These are phyloP conservation scores for Neelides sp. DNA, from an alignment of 1,140 invertebrate genomes.

Conservation along the genomic window DNA sequence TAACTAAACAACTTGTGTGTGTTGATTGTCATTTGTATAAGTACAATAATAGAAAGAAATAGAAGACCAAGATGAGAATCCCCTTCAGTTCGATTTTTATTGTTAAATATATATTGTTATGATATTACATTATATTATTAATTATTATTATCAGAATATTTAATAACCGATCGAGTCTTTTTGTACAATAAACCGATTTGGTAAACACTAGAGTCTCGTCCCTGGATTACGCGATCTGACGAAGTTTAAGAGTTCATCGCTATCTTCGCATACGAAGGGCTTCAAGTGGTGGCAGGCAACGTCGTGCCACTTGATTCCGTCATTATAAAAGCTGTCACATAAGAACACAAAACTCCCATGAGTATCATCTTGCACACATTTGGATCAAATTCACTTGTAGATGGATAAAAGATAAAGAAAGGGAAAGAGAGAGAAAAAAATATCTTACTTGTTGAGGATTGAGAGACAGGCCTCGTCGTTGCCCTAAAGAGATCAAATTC, in stretches of 20 bases:
- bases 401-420: background rate
- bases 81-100: too few relatives aligned
- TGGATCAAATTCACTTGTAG: background rate
- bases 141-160: too few relatives aligned
- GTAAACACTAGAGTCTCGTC: slow-evolving; percentile 67
- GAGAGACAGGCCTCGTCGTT: slow-evolving; percentile 81
- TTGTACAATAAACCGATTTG: too few relatives aligned
- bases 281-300: slow-evolving; percentile 82
- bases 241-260: slow-evolving; percentile 79
- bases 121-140: too few relatives aligned
- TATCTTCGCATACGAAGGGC: slow-evolving; percentile 85
- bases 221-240: slow-evolving; percentile 71
- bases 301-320: slow-evolving; percentile 84
- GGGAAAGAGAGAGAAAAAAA: background rate
- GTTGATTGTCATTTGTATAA: too few relatives aligned
- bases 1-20: too few relatives aligned
- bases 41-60: too few relatives aligned
- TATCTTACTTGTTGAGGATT: slow-evolving; percentile 58
- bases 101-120: too few relatives aligned
- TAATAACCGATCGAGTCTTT: too few relatives aligned
- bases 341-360: too few relatives aligned
- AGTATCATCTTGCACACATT: too few relatives aligned
- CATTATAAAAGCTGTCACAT: slow-evolving; percentile 59
- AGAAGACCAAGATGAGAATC: too few relatives aligned
- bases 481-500: slow-evolving; percentile 41